phyloP scores from a whole-genome alignment of 2,113 vertebrate species.

The Sinocyclocheilus anophthalmus region DNA sequence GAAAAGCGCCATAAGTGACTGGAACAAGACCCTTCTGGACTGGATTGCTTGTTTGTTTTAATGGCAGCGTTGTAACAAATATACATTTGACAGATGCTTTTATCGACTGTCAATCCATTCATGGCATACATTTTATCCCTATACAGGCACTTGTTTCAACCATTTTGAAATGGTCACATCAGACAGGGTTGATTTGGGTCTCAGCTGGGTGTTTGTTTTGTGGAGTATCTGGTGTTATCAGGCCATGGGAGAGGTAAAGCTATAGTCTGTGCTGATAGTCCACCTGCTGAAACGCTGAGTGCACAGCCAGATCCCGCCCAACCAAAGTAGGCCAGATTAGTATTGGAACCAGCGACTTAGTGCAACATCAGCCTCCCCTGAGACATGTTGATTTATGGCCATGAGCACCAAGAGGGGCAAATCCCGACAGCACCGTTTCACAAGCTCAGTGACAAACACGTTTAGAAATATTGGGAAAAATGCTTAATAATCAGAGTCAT shows the following conservation, averaged over 20 bases:
- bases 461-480: conserved; percentile 30
- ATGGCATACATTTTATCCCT: neutral
- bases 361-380: neutral
- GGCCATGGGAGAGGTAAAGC: conserved; percentile 8
- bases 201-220: conserved; percentile 37
- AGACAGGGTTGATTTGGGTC: conserved; percentile 2
- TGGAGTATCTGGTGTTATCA: conserved; percentile 24
- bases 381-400: conserved; percentile 40
- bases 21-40: neutral
- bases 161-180: neutral
- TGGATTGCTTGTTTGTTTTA: neutral
- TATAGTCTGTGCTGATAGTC: conserved; percentile 30
- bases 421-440: neutral
- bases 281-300: conserved; percentile 50
- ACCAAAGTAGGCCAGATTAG: conserved; percentile 54
- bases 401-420: neutral
- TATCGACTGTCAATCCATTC: neutral
- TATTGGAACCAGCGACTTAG: neutral
- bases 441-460: neutral
- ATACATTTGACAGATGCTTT: neutral
- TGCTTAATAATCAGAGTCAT: conserved; percentile 42
- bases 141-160: neutral
- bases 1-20: too few species aligned
- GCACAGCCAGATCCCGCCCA: conserved; percentile 35
- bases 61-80: neutral